Base-by-base conservation (phyloP, 2,888 invertebrate genomes). In the Synergus laeviventris region DNA sequence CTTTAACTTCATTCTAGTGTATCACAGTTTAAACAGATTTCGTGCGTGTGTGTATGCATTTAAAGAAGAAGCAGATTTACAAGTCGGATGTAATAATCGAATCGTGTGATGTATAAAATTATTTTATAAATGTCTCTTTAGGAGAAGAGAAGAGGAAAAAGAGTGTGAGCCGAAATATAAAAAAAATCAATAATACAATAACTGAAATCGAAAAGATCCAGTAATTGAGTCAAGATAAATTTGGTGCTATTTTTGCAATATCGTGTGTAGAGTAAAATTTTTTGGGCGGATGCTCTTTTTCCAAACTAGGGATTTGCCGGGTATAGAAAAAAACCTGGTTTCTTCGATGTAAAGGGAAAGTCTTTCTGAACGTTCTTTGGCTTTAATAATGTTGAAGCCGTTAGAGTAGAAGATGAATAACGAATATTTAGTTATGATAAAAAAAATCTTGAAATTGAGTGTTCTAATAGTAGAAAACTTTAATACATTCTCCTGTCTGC, bases 1-100 rank as follows among this genome's bases (percentile, higher is more conserved):
- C 74, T 75, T 81, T 24, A 75, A 81, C 77, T 84, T 83, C 79
- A 82, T 82, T 82, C 79, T 83, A 84, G 79, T 85, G 82, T 84
- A 82, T 85, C 42, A 16, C 21, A 14, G 8, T 45, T 66, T 66
- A 45, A 66, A 31, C 38, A 31, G 18, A 49, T 24, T 49, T 62
- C 38, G 45, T 45, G 49, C 24, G 16, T 54, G 70, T 70, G 49
- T 49, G 36, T 70, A 11, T 70, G 70, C 49, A 70, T 70, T 70
- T 36, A 49, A 70, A 70, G 5, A 49, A 70, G 31, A n/a, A 36
- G 31, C 31, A 42, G 64, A 70, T 70, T 70, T 70, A 5, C 70
- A 70, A 49, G 31, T 70, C 70, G 45, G 49, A 12, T 70, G 49
- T 70, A 70, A 70, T 70, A 70, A 49, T 42, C 42, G 70, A 70